phyloP scores from a whole-genome alignment of 2,888 invertebrate genomes.

The Volucella inanis region DNA sequence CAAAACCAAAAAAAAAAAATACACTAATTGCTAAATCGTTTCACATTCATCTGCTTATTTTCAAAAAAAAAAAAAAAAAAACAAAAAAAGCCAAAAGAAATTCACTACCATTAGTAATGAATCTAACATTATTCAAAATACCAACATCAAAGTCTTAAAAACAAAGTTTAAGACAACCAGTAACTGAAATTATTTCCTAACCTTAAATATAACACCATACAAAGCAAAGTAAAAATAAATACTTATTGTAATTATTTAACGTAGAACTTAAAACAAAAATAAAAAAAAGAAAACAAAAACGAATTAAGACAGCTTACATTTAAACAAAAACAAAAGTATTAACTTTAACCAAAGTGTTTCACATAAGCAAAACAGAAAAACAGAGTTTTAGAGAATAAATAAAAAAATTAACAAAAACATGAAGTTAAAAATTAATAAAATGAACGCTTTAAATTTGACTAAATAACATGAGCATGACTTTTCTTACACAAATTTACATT shows the following conservation, averaged over 20 bases:
- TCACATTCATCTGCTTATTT: conserved; percentile 69
- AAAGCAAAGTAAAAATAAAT: conserved; percentile 4
- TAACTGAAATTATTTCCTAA: conserved; percentile 59
- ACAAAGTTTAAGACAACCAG: conserved; percentile 15
- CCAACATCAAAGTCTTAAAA: conserved; percentile 43
- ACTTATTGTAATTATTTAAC: conserved; percentile 50
- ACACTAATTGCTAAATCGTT: conserved; percentile 32
- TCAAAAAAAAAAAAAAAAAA: conserved; percentile 15
- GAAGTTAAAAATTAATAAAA: conserved; percentile 49
- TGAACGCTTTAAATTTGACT: conserved; percentile 71
- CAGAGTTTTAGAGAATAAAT: conserved; percentile 49
- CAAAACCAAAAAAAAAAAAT: conserved; percentile 3
- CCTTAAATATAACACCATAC: background rate
- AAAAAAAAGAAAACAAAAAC: conserved; percentile 49
- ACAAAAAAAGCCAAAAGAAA: background rate
- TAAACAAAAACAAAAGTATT: conserved; percentile 58
- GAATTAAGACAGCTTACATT: conserved; percentile 59
- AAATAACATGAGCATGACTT: conserved; percentile 37
- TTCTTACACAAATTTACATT: conserved; percentile 23
- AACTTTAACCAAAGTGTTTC: conserved; percentile 74
- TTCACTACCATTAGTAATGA: background rate
- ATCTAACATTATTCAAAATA: conserved; percentile 40
- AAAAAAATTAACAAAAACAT: conserved; percentile 15
- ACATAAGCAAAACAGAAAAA: conserved; percentile 65
- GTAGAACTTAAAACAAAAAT: conserved; percentile 42